Evolutionary conservation across 2,888 invertebrate genomes (phyloP).

Genomic region (Tachina lurida): DNA sequence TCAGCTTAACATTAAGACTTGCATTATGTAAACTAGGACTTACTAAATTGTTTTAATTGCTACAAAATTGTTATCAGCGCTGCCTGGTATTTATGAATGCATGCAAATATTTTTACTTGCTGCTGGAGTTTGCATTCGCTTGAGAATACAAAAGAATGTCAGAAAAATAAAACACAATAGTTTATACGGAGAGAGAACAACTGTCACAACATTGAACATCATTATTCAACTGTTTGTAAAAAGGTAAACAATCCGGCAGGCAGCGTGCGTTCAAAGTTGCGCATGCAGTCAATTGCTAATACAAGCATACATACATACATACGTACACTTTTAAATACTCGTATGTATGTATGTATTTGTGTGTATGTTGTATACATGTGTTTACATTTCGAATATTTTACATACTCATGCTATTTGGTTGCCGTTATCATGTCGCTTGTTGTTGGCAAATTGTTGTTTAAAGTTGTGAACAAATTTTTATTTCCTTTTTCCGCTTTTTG

Average conservation of each 20-base stretch:
- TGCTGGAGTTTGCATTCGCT: neutral
- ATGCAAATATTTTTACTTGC: neutral
- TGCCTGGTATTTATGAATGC: conserved; percentile 5
- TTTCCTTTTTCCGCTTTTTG: conserved; percentile 9
- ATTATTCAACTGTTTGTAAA: conserved; percentile 62
- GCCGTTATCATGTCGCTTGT: conserved; percentile 15
- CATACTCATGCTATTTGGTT: conserved; percentile 30
- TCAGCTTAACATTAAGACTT: no score
- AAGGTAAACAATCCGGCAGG: conserved; percentile 34
- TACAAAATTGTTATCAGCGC: neutral
- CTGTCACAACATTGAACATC: conserved; percentile 69
- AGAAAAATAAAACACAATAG: neutral
- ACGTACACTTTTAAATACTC: neutral
- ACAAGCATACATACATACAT: neutral
- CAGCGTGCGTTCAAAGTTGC: neutral
- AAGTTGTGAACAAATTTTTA: conserved; percentile 44
- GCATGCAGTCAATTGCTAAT: neutral
- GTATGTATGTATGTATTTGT: neutral
- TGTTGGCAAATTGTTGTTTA: conserved; percentile 57
- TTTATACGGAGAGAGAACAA: conserved; percentile 27
- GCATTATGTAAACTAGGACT: no score
- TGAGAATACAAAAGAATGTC: neutral
- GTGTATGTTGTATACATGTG: neutral
- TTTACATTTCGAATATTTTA: conserved; percentile 46
- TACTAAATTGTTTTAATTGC: neutral